These are phyloP conservation scores for Agonum fuliginosum DNA, from an alignment of 2,888 invertebrate genomes.

Conservation along the genomic window DNA sequence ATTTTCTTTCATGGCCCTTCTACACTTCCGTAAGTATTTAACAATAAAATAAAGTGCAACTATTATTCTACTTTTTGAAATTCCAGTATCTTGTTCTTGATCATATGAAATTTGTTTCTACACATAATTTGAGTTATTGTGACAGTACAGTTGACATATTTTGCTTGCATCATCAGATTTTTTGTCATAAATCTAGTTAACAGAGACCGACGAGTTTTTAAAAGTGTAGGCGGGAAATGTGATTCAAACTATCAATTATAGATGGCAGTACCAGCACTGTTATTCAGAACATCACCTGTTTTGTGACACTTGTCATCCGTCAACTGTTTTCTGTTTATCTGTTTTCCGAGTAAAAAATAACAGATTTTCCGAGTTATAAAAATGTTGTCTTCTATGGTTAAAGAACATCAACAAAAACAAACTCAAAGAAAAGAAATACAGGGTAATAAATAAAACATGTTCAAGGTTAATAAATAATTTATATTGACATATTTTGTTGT, in stretches of 20 bases:
- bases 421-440: conserved; percentile 86
- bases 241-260: not conserved
- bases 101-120: too few species aligned
- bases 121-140: too few species aligned
- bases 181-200: too few species aligned
- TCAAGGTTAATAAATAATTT: conserved; percentile 37
- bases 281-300: conserved; percentile 1
- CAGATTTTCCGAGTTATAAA: too few species aligned
- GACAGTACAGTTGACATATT: too few species aligned
- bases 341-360: not conserved
- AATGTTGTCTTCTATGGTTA: conserved; percentile 90
- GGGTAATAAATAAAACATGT: conserved; percentile 76
- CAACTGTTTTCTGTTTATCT: too few species aligned
- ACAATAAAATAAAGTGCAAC: too few species aligned
- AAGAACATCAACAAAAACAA: conserved; percentile 91
- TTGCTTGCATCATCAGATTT: too few species aligned
- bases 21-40: too few species aligned
- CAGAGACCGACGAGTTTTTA: not conserved
- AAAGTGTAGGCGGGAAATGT: not conserved
- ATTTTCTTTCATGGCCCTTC: too few species aligned
- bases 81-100: too few species aligned
- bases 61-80: too few species aligned
- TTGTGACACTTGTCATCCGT: not conserved
- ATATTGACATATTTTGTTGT: conserved; percentile 37
- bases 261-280: not conserved